Conservation (phyloP, 1,140 invertebrate species). For the Mactra quadrangularis region DNA sequence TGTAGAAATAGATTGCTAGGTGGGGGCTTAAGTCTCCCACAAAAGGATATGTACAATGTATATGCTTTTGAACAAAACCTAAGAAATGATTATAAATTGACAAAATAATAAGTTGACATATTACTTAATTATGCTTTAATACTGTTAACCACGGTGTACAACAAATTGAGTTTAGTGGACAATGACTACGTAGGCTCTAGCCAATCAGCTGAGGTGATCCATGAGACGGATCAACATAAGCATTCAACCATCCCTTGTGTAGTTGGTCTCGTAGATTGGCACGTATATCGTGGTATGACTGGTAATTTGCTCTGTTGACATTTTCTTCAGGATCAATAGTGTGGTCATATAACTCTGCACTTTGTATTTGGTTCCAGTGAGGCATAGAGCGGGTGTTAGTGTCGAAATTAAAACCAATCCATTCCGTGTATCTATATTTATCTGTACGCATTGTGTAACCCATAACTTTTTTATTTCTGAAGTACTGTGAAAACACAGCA, state of each 20-base stretch:
- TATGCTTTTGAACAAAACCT: too few relatives aligned
- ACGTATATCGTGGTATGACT: conserved; percentile 58
- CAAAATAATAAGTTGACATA: too few relatives aligned
- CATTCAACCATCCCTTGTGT: conserved; percentile 72
- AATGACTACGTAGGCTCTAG: too few relatives aligned
- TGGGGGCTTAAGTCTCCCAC: too few relatives aligned
- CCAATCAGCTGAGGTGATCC: too few relatives aligned
- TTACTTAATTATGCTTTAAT: too few relatives aligned
- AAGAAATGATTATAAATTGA: too few relatives aligned
- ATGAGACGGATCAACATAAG: too few relatives aligned
- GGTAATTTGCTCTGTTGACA: conserved; percentile 86
- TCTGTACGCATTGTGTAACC: conserved; percentile 18
- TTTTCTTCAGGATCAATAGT: conserved; percentile 87
- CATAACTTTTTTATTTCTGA: conserved; percentile 88
- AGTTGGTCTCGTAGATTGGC: conserved; percentile 65
- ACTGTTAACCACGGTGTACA: too few relatives aligned
- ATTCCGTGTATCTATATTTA: conserved; percentile 18
- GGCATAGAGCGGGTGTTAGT: background rate
- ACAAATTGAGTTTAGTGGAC: too few relatives aligned
- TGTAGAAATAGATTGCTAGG: too few relatives aligned
- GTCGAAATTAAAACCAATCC: conserved; percentile 52
- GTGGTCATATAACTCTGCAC: conserved; percentile 39
- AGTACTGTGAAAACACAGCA: conserved; percentile 91
- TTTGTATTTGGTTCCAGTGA: background rate
- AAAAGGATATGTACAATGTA: too few relatives aligned